phyloP scores from a whole-genome alignment of 2,888 invertebrate genomes.

The Odontomyia ornata region DNA sequence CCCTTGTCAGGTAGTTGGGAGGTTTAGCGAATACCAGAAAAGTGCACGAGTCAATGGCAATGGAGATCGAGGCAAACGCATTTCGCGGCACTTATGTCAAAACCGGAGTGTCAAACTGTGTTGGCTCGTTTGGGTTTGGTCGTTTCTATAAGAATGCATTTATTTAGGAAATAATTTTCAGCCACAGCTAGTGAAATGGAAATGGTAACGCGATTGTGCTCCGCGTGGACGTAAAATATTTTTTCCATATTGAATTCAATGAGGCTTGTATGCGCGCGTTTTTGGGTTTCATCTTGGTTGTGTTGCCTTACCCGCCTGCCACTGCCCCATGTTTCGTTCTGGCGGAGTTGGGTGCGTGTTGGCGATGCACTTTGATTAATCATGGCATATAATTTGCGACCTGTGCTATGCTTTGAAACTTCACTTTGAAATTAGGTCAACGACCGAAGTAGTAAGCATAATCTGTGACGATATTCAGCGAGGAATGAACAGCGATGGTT shows the following conservation, averaged over 20 bases:
- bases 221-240: background rate
- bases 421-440: slow-evolving; percentile 49
- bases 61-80: background rate
- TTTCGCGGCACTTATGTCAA: slow-evolving; percentile 24
- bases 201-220: too few species aligned
- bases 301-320: background rate
- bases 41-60: background rate
- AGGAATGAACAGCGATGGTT: too few species aligned
- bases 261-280: slow-evolving; percentile 34
- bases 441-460: slow-evolving; percentile 40
- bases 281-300: background rate
- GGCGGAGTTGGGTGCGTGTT: background rate
- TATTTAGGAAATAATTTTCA: background rate
- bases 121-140: background rate
- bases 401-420: background rate
- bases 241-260: background rate
- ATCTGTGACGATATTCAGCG: too few species aligned
- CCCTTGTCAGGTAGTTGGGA: background rate
- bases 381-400: background rate
- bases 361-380: background rate
- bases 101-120: slow-evolving; percentile 18
- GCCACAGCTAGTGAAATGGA: background rate
- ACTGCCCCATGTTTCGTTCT: background rate
- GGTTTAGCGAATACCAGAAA: background rate
- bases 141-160: too few species aligned